Base-by-base conservation (phyloP, 2,888 invertebrate genomes). In the Plagodis dolabraria region DNA sequence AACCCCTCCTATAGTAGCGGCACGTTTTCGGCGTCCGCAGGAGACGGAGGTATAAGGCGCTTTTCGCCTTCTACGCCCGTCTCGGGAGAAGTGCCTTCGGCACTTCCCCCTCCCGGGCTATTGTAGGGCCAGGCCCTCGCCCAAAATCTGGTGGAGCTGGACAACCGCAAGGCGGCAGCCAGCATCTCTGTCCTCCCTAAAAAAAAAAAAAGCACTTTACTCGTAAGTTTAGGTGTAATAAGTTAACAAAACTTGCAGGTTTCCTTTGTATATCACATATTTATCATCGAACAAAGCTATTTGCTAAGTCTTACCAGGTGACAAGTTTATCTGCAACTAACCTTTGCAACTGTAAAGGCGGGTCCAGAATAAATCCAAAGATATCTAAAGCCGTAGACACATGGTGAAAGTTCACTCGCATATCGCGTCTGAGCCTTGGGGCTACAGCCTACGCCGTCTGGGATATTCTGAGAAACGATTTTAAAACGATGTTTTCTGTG, bases 371-470 rank as follows among this genome's bases (percentile, higher is more conserved):
- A 87, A 87, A 85, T 83, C 76, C 74, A 49, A 54, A 70, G 66
- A 67, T 80, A 79, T 82, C 81, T 83, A 68, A 77, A 79, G 79
- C 78, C 71, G 80, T 74, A 70, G 83, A 84, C 86, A 84, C 74
- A 78, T 76, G 83, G 87, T 83, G 89, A 89, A 87, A 89, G 89
- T 88, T 82, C 76, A 78, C 68, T 75, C 72, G 72, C 70, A 69
- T 76, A 77, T 79, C 77, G 74, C 77, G 69, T 71, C 53, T 60
- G 64, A 71, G 80, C 82, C 85, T 80, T 62, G 70, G 71, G 86
- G 85, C 85, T 75, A 77, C 82, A 75, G 74, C 83, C 82, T 83
- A 81, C 80, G 78, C 77, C 60, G 57, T 12, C 40, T 48, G 53
- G 64, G 45, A 34, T 72, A 82, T 79, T 56, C 46, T 47, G 62